Base-by-base conservation (phyloP, 2,888 invertebrate genomes). In the Pteria penguin region DNA sequence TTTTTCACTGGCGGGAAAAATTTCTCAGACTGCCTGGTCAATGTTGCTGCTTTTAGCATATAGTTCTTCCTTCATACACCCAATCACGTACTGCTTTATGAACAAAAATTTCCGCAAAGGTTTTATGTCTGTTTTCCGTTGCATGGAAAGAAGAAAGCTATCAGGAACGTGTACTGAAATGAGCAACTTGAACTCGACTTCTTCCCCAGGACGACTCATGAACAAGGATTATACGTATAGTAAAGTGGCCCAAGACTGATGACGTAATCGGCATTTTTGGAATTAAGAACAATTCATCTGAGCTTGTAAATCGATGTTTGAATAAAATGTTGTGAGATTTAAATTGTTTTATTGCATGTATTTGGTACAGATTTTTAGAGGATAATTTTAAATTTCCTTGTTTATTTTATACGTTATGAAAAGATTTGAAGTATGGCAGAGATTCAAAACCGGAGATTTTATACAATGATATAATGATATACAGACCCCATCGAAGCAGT, bases 11-110 rank as follows among this genome's bases (percentile, higher is more conserved):
- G 74, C 83, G n/a, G 52, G 68, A 3, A 74, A 82, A 60, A 81
- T 90, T 5, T 85, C 88, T 0, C 86, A 87, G 0, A 78, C 86
- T 11, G 76, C 84, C 4, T 94, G 96, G 66, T 94, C 95, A 1
- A 93, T 95, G 2, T 94, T 96, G 0, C 96, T 96, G 76, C 93
- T 97, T 32, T 90, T 97, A 66, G 96, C 96, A 0, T 97, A 96
- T 90, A 94, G 95, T 71, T 96, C 96, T 0, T 95, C 96, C 3
- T 97, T 96, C 90, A 96, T 96, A 90, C 97, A 97, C 90, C 97
- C 97, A 0, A 96, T 97, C 86, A 97, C 97, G 0, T 97, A 97
- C 91, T 97, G 97, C 92, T 97, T 97, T 93, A 96, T 97, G 96
- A 97, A 97, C 92, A 94, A 95, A 82, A 96, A 95, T 89, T 97